Base-by-base conservation (phyloP, 92 coral and sea anemone species). In the Nematostella vectensis region DNA sequence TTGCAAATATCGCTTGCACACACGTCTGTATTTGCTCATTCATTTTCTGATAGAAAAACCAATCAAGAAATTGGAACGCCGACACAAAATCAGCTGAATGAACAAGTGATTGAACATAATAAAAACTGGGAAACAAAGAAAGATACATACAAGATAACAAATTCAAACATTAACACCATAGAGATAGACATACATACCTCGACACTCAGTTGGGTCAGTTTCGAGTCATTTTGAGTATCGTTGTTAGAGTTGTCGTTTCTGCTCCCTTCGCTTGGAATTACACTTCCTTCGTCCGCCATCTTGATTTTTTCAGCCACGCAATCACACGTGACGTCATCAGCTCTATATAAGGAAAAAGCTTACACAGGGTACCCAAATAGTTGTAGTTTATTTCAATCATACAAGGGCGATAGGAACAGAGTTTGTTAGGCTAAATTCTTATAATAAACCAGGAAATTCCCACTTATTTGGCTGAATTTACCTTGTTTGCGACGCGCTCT, bases 231-330 rank as follows among this genome's bases (percentile, higher is more conserved):
- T n/a, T 57, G 31, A 2, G 33, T 31, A 33, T 19, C 23, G 23
- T 30, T 47, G n/a, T 39, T 44, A 26, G 75, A 50, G 31, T 33
- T 28, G 51, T 71, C 49, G 27, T 12, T 28, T 37, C 57, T 72
- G 57, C 69, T 11, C 56, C 59, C 21, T 58, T 61, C 28, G 27
- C 43, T 43, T 25, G 11, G 25, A 42, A 48, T 53, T 68, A 52
- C 67, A 57, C 39, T 49, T n/a, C n/a, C n/a, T n/a, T 74, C 80
- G 75, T 86, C 98, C 96, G 98, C 98, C 98, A 91, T 91, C 58
- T 91, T 91, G 84, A 38, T 67, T 70, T 67, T 55, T 57, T 53
- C 63, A 71, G 93, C 94, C 96, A 83, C 96, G 94, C 94, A 87
- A 86, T 49, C 86, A 87, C 64, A 79, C 64, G 77, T 79, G 71